Evolutionary conservation across 2,113 vertebrate species (phyloP).

Genomic region (Turnix velox): DNA sequence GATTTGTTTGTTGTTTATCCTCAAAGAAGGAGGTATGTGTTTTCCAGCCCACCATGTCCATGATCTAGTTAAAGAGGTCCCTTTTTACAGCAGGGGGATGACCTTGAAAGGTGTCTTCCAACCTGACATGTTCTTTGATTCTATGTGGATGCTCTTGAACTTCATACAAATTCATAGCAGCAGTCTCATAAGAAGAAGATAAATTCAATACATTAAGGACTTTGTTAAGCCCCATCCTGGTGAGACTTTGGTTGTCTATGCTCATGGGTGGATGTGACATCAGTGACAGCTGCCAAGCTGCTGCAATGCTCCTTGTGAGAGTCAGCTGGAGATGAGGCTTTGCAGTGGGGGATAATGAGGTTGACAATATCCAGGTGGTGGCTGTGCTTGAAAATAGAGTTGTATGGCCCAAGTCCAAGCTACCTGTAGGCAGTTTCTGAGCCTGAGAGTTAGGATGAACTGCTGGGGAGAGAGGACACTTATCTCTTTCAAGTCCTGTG

Average conservation of each 20-base stretch:
- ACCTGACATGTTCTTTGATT: no score
- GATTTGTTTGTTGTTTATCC: neutral
- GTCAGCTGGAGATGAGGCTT: neutral
- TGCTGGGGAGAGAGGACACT: neutral
- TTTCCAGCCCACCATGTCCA: neutral
- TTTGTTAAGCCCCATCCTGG: neutral
- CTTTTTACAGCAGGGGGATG: no score
- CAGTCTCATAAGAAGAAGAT: neutral
- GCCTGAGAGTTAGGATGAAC: neutral
- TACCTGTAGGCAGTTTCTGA: neutral
- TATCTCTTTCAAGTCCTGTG: neutral
- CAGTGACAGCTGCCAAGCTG: neutral
- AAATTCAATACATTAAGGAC: neutral
- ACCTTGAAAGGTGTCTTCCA: no score
- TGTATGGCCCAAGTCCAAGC: neutral
- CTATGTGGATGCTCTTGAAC: neutral
- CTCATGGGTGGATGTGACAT: neutral
- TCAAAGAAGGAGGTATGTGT: neutral
- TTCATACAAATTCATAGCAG: neutral
- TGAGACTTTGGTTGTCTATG: neutral
- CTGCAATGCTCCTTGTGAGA: neutral
- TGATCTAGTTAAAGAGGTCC: no score
- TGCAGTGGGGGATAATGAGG: fast-evolving
- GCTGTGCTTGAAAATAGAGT: neutral
- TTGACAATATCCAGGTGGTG: neutral